Base-by-base conservation (phyloP, 2,888 invertebrate genomes). In the Heliconius cydno region DNA sequence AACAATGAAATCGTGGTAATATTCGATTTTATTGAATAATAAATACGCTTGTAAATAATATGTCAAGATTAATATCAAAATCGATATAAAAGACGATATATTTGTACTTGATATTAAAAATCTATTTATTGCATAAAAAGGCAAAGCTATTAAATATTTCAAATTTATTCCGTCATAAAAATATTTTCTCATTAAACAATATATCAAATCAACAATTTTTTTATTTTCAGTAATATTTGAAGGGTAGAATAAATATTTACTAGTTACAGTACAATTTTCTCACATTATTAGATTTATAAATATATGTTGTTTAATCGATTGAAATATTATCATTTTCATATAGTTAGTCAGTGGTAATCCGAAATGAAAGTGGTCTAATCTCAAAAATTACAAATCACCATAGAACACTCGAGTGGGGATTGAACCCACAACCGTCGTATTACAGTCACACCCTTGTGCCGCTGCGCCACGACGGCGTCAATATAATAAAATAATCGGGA, bases 61-160 rank as follows among this genome's bases (percentile, higher is more conserved):
- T 68, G n/a, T 25, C 41, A n/a, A 38, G 25, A n/a, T 41, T 13
- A 41, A 68, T 25, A 41, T 68, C 38, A 28, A 57, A 73, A 30
- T 34, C 12, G 22, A n/a, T 57, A 73, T 6, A 57, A 34, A 57
- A 73, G 72, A 34, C 72, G 6, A 57, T 73, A 57, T 60, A 72
- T 72, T 72, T 34, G 72, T 34, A 73, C 72, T n/a, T 30, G n/a
- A 13, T 25, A 25, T 13, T 30, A 28, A 28, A 13, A 71, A 71
- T 52, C 19, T 46, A 57, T 52, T 73, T 73, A 73, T 73, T 73
- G 30, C 57, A 73, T 52, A n/a, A 30, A 30, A 57, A 60, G 34
- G n/a, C 34, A 52, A 4, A 71, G 19, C 22, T 34, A 57, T 73
- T 28, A 13, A n/a, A 41, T n/a, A n/a, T 34, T 3, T 22, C 15